Base-by-base conservation (phyloP, 2,888 invertebrate genomes). In the Punctoribates punctum region DNA sequence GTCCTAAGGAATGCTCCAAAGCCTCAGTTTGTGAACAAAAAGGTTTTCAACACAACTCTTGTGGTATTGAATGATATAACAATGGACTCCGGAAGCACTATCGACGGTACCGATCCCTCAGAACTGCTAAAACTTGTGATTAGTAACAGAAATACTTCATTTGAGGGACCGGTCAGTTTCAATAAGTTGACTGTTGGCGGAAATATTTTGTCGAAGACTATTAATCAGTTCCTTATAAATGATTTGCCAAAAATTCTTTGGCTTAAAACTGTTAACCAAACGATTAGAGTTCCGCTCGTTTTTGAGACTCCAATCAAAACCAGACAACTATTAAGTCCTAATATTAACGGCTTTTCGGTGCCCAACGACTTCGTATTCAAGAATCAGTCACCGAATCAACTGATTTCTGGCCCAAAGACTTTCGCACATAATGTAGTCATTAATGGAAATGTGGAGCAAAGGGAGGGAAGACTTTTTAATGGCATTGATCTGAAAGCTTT, bases 21-120 rank as follows among this genome's bases (percentile, higher is more conserved):
- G 29, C 73, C 57, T 15, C 76, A 76, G 46, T 29, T 17, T 23
- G 51, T 76, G 20, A 76, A 23, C 27, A 4, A 2, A 2, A 76
- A 74, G 46, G 0, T 42, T 0, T 76, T 76, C 23, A 42, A 62
- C n/a, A 15, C 60, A 38, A 29, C 73, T 46, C 11, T 76, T 15
- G 46, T 46, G 42, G 76, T 74, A 15, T n/a, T 34, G 2, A 51
- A 51, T 25, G 67, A 76, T 25, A 73, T 76, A 60, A 65, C 67
- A 17, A 73, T 74, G 74, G 73, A 57, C 20, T 29, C 46, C 23
- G 74, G 76, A 57, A 65, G 38, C 25, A 76, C 57, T 25, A 62
- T 76, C 9, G 73, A 76, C 29, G 74, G 65, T 48, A 62, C 74
- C 11, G 74, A 76, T 51, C 62, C 65, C 17, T 73, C 76, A n/a